These are phyloP conservation scores for Microhierax caerulescens DNA, from an alignment of 2,797 vertebrate genomes.

Conservation along the genomic window DNA sequence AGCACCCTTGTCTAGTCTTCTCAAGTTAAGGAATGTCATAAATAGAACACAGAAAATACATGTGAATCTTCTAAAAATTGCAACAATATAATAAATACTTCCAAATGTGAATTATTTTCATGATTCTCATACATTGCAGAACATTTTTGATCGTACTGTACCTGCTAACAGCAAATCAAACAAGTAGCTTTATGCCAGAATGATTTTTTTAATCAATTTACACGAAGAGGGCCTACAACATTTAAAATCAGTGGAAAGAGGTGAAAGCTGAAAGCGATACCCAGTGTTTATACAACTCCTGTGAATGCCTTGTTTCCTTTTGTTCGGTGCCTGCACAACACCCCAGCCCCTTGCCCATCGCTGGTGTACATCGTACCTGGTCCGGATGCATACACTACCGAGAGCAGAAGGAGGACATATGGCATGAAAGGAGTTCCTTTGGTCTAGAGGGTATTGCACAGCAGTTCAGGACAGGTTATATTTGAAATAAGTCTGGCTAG, in stretches of 20 bases:
- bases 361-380: rapidly evolving
- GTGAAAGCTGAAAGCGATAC: not conserved
- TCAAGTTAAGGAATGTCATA: not conserved
- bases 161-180: not conserved
- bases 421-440: not conserved
- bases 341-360: not conserved
- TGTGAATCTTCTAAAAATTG: not conserved
- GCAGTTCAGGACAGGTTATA: not conserved
- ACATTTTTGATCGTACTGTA: not conserved
- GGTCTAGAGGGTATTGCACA: not conserved
- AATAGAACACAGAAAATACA: not conserved
- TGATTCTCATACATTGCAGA: not conserved
- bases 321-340: not conserved
- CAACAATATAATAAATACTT: not conserved
- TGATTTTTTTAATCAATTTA: not conserved
- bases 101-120: not conserved
- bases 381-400: rapidly evolving
- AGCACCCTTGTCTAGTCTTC: not conserved
- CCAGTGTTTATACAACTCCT: rapidly evolving
- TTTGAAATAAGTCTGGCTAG: not conserved
- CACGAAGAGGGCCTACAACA: rapidly evolving
- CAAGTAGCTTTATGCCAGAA: not conserved
- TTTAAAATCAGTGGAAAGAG: not conserved
- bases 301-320: rapidly evolving
- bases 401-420: not conserved